Evolutionary conservation across 2,113 vertebrate species (phyloP).

Genomic region (Triplophysa tibetana): DNA sequence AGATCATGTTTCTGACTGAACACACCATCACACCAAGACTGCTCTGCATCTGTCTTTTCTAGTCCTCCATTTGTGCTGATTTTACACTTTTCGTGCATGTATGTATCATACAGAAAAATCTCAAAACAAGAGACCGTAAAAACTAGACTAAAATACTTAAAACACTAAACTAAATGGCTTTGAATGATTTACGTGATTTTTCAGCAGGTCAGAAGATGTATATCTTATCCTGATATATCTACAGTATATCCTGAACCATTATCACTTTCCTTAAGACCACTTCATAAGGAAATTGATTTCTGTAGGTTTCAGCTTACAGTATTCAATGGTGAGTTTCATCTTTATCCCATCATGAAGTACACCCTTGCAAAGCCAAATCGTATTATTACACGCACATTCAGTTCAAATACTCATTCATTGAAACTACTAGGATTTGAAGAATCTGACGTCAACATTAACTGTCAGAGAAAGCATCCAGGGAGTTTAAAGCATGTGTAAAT

Average conservation of each 20-base stretch:
- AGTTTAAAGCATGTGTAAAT: conserved; percentile 16
- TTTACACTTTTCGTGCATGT: neutral
- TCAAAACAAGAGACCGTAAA: too few relatives aligned
- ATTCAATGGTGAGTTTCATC: conserved; percentile 20
- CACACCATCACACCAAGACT: conserved; percentile 22
- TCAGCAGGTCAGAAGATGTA: neutral
- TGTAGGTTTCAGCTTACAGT: conserved; percentile 12
- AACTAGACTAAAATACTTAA: too few relatives aligned
- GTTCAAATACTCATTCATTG: neutral
- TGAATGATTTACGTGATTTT: too few relatives aligned
- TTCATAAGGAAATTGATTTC: neutral
- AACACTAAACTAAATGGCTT: too few relatives aligned
- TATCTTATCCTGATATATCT: too few relatives aligned
- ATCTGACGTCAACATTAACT: conserved; percentile 31
- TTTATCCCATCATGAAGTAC: conserved; percentile 4
- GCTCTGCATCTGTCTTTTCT: conserved; percentile 30
- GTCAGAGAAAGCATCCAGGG: neutral
- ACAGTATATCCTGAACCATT: neutral
- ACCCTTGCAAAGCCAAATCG: neutral
- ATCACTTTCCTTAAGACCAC: neutral
- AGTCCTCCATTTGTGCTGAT: neutral
- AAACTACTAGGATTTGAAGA: neutral
- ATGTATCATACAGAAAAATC: neutral
- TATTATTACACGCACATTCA: neutral
- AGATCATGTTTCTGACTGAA: conserved; percentile 49